Percentiles rank a stretch among this genome's conserved stretches.
These are phyloP conservation scores for Ephestia elutella DNA, from an alignment of 1,140 invertebrate genomes.

Conservation along the genomic window DNA sequence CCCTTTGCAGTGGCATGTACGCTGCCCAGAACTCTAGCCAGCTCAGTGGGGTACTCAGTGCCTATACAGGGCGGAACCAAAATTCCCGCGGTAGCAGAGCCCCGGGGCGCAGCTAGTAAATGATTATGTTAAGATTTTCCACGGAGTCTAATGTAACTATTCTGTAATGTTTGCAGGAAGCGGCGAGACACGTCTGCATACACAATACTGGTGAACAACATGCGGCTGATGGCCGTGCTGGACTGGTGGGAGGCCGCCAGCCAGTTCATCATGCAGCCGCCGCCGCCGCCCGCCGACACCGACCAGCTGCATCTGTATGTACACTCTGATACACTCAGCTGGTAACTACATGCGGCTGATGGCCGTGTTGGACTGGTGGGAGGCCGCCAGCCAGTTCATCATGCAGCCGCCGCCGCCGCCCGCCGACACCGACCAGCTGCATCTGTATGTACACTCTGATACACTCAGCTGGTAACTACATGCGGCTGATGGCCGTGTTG, in stretches of 20 bases:
- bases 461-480: constrained; percentile 96
- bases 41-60: no score
- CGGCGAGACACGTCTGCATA: constrained; percentile 84
- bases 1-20: no score
- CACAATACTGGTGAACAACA: constrained; percentile 95
- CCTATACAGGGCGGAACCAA: no score
- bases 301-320: constrained; percentile 26
- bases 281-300: constrained; percentile 45
- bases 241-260: constrained; percentile 93
- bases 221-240: constrained; percentile 94
- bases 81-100: no score
- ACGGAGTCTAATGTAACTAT: no score
- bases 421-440: constrained; percentile 41
- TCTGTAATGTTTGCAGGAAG: constrained; percentile 72
- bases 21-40: no score
- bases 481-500: constrained; percentile 94
- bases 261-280: constrained; percentile 82
- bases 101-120: no score
- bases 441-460: constrained; percentile 68
- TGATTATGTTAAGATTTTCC: no score
- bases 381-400: constrained; percentile 89
- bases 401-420: constrained; percentile 60
- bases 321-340: constrained; percentile 87
- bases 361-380: constrained; percentile 95
- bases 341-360: constrained; percentile 97